Evolutionary conservation across 2,888 invertebrate genomes (phyloP).

Genomic region (Neoscelio sp.): DNA sequence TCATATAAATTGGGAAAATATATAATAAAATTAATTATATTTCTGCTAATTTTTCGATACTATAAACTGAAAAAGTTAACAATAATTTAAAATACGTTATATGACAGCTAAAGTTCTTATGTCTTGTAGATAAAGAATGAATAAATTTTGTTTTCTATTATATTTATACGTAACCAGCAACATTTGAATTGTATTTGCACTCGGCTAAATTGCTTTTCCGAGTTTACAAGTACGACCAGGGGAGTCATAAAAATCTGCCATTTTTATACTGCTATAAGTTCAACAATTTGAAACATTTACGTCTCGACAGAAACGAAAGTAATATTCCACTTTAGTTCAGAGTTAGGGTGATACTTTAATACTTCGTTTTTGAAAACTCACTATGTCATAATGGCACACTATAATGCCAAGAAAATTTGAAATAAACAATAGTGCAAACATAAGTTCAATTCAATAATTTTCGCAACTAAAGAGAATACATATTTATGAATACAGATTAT

Average conservation of each 20-base stretch:
- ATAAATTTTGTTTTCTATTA: constrained; percentile 43
- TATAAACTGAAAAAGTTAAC: background rate
- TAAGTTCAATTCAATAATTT: too few species aligned
- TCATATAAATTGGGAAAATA: too few species aligned
- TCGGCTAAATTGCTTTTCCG: constrained; percentile 56
- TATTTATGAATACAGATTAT: too few species aligned
- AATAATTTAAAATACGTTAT: background rate
- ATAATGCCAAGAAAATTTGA: too few species aligned
- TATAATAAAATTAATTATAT: too few species aligned
- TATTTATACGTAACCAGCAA: constrained; percentile 43
- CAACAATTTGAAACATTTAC: constrained; percentile 49
- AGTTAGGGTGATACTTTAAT: constrained; percentile 39
- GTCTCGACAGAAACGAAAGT: constrained; percentile 41
- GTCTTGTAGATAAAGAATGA: constrained; percentile 24
- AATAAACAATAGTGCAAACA: too few species aligned
- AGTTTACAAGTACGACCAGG: constrained; percentile 45
- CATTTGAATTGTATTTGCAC: constrained; percentile 55
- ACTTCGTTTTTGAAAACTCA: constrained; percentile 20
- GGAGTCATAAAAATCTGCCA: constrained; percentile 50
- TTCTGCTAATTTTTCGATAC: too few species aligned
- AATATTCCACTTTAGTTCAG: constrained; percentile 21
- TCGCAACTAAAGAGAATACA: too few species aligned
- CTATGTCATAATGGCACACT: too few species aligned
- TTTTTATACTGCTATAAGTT: constrained; percentile 43
- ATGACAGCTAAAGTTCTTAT: background rate